phyloP scores from a whole-genome alignment of 2,113 vertebrate genomes.

The Chelonoidis abingdonii region DNA sequence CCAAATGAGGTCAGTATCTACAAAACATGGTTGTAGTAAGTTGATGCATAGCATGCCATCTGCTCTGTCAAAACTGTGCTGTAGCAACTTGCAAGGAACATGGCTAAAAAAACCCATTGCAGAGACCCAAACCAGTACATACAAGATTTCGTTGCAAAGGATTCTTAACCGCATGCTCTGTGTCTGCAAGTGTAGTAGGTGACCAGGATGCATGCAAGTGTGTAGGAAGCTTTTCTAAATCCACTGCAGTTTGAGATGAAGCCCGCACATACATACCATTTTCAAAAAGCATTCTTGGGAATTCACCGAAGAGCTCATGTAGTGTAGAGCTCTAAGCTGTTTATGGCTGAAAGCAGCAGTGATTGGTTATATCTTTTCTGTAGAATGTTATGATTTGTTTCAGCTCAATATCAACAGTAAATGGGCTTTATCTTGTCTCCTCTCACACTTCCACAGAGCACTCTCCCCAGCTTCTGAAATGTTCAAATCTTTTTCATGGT shows the following conservation, averaged over 20 bases:
- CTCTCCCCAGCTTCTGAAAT: not conserved
- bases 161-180: not conserved
- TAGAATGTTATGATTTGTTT: not conserved
- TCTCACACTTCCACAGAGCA: not conserved
- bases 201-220: not conserved
- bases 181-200: not conserved
- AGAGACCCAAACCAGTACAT: not conserved
- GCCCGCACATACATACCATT: not conserved
- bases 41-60: not conserved
- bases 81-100: not conserved
- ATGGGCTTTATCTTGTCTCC: not conserved
- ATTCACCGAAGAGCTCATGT: fast-evolving
- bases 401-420: not conserved
- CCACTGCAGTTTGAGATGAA: not conserved
- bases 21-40: not conserved
- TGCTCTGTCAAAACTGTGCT: not conserved
- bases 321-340: not conserved
- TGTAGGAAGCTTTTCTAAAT: not conserved
- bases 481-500: not conserved
- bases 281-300: not conserved
- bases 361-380: not conserved
- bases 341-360: not conserved
- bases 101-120: not conserved
- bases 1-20: not conserved
- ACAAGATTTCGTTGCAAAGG: not conserved